phyloP scores from a whole-genome alignment of 2,113 vertebrate genomes.

The Cyprinodon tularosa region DNA sequence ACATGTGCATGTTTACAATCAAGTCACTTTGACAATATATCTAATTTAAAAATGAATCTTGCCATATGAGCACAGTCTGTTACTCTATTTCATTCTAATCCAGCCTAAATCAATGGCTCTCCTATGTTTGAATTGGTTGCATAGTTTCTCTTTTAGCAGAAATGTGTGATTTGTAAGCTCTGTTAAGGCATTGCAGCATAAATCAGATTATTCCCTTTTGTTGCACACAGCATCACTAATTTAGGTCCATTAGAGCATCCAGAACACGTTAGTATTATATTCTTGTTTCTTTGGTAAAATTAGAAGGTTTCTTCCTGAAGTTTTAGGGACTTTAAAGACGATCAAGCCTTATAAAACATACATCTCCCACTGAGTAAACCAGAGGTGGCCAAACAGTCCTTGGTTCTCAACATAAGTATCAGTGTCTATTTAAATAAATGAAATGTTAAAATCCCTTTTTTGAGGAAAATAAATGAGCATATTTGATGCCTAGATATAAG shows the following conservation, averaged over 20 bases:
- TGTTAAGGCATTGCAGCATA: neutral
- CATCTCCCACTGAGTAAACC: conserved; percentile 41
- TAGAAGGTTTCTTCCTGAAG: conserved; percentile 22
- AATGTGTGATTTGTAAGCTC: neutral
- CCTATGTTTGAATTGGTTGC: neutral
- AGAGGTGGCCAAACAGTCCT: conserved; percentile 41
- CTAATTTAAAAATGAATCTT: too few species aligned
- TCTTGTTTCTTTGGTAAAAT: conserved; percentile 41
- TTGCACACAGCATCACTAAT: neutral
- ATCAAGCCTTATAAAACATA: conserved; percentile 41
- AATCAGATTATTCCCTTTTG: neutral
- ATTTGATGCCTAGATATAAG: conserved; percentile 2
- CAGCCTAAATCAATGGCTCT: neutral
- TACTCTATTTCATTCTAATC: conserved; percentile 12
- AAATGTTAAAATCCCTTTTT: conserved; percentile 9
- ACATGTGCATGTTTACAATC: too few species aligned
- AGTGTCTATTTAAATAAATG: conserved; percentile 30
- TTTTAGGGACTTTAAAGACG: conserved; percentile 61
- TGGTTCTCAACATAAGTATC: conserved; percentile 37
- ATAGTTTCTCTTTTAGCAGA: neutral
- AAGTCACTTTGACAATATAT: too few species aligned
- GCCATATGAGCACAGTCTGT: too few species aligned
- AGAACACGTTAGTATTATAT: conserved; percentile 31
- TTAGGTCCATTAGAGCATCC: conserved; percentile 2
- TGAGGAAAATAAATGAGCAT: conserved; percentile 4